A percentile compares a stretch with the other conserved stretches of the same genome.
phyloP scores from a whole-genome alignment of 2,888 invertebrate genomes.

The Yponomeuta cagnagella region DNA sequence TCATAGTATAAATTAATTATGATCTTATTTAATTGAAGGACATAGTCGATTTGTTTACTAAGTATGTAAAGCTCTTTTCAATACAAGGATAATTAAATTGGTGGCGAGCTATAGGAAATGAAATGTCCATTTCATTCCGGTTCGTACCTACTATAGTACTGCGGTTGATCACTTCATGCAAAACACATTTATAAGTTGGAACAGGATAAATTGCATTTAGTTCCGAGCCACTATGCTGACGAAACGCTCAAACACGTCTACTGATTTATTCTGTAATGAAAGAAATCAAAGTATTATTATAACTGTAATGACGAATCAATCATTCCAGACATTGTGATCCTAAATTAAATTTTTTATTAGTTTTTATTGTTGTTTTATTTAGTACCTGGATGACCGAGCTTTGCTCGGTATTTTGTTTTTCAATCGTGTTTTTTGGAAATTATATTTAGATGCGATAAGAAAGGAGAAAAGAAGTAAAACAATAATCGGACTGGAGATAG shows the following conservation, averaged over 20 bases:
- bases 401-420: no score
- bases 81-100: conserved; percentile 1
- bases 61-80: not conserved
- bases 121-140: not conserved
- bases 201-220: conserved; percentile 23
- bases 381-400: conserved; percentile 12
- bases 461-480: no score
- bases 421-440: no score
- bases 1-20: conserved; percentile 28
- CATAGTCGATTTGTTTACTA: not conserved
- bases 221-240: conserved; percentile 14
- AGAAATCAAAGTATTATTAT: conserved; percentile 24
- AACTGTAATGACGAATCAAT: conserved; percentile 20
- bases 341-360: conserved; percentile 67
- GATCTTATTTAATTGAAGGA: conserved; percentile 17
- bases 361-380: conserved; percentile 34
- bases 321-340: conserved; percentile 49
- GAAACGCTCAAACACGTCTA: not conserved
- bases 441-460: conserved; percentile 23
- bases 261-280: not conserved
- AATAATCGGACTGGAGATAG: no score
- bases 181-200: conserved; percentile 19
- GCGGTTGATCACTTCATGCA: not conserved
- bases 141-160: not conserved
- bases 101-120: conserved; percentile 6